A percentile compares a stretch with the other conserved stretches of the same genome.
Conservation (phyloP, 2,888 invertebrate genomes). For the Drosophila imparisetae region DNA sequence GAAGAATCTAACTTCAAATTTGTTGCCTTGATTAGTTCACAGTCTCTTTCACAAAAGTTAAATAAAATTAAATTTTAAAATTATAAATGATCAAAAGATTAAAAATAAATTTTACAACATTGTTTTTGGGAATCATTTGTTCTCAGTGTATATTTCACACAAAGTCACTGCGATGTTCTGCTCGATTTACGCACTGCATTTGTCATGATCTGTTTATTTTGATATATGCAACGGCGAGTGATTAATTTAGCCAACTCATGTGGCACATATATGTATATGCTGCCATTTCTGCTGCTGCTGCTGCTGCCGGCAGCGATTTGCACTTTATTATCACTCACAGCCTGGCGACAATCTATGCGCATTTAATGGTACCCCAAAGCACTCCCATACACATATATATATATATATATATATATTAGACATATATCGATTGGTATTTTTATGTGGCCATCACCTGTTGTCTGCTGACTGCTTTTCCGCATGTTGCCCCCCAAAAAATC, state of each 20-base stretch:
- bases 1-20: no score
- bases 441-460: conserved; percentile 73
- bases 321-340: conserved; percentile 60
- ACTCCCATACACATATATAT: background rate
- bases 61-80: no score
- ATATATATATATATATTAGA: background rate
- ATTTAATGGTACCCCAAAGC: conserved; percentile 36
- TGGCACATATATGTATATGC: background rate
- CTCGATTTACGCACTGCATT: conserved; percentile 70
- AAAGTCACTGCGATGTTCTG: conserved; percentile 30
- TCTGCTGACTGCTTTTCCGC: conserved; percentile 27
- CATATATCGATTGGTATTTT: conserved; percentile 62
- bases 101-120: background rate
- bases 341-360: conserved; percentile 36
- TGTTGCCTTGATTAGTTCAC: background rate
- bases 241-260: conserved; percentile 62
- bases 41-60: background rate
- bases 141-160: background rate
- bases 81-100: background rate
- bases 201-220: conserved; percentile 80
- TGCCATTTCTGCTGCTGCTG: conserved; percentile 11
- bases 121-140: background rate
- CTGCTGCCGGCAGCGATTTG: conserved; percentile 49
- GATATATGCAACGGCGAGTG: conserved; percentile 59
- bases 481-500: conserved; percentile 13